These are phyloP conservation scores for Dasypolia templi DNA, from an alignment of 2,888 invertebrate species.

Conservation along the genomic window DNA sequence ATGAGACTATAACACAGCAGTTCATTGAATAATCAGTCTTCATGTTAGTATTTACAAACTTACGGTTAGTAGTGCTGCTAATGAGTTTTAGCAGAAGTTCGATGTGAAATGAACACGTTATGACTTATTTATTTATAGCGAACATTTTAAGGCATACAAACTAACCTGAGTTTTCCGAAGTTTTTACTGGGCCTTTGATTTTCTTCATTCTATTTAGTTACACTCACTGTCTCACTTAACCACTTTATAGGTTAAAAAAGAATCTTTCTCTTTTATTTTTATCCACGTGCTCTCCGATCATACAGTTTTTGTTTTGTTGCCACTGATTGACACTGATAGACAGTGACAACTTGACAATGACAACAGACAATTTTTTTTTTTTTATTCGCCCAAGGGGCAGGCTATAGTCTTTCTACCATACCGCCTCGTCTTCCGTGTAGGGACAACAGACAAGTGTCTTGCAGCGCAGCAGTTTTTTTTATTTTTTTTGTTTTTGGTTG, in stretches of 20 bases:
- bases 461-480: too few species aligned
- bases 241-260: too few species aligned
- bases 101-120: not conserved
- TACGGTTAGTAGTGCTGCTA: not conserved
- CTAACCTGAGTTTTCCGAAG: constrained; percentile 63
- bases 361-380: too few species aligned
- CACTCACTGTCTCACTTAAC: not conserved
- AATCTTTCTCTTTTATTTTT: not conserved
- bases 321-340: too few species aligned
- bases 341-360: too few species aligned
- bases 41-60: not conserved
- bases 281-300: constrained; percentile 34
- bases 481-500: too few species aligned
- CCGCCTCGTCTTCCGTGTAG: too few species aligned
- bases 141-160: not conserved
- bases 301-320: not conserved
- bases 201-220: constrained; percentile 55
- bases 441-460: too few species aligned
- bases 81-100: not conserved
- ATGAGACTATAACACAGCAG: not conserved
- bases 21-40: not conserved
- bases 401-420: too few species aligned
- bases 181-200: constrained; percentile 33
- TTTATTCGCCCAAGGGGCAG: too few species aligned
- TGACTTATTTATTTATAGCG: not conserved